A percentile compares a stretch with the other conserved stretches of the same genome.
These are phyloP conservation scores for Potamilus streckersoni DNA, from an alignment of 1,140 invertebrate species.

Conservation along the genomic window DNA sequence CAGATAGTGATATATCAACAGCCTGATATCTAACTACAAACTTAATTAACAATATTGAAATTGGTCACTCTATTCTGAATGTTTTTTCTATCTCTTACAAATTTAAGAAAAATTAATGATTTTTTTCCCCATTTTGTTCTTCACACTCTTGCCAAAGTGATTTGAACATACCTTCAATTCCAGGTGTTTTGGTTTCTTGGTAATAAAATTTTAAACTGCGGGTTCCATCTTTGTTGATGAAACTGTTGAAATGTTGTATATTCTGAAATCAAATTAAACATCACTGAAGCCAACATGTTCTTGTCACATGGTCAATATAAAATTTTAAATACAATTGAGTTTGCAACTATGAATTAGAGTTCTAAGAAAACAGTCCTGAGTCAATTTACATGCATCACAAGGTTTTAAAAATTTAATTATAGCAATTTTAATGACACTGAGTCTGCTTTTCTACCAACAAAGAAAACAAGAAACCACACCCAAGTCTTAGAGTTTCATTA, in stretches of 20 bases:
- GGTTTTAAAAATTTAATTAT: background rate
- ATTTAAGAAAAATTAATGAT: background rate
- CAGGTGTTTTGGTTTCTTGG: constrained; percentile 40
- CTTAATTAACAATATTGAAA: background rate
- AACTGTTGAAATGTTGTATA: constrained; percentile 36
- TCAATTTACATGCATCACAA: background rate
- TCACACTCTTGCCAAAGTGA: background rate
- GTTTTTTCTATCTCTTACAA: background rate
- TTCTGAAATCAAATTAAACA: constrained; percentile 30
- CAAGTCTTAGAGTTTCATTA: too few relatives aligned
- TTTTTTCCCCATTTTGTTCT: background rate
- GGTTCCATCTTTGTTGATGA: constrained; percentile 43
- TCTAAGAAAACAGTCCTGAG: background rate
- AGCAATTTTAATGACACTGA: background rate
- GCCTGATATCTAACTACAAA: background rate
- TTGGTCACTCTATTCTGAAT: background rate
- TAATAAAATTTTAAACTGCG: constrained; percentile 50
- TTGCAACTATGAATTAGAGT: background rate
- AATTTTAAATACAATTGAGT: background rate
- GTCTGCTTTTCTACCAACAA: background rate
- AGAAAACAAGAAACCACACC: background rate
- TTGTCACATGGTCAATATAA: background rate
- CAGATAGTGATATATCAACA: too few relatives aligned
- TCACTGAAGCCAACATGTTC: background rate
- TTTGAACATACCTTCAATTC: constrained; percentile 40